These are phyloP conservation scores for Chrysaora quinquecirrha DNA, from an alignment of 30 jellyfish, hydroid and myxozoan genomes.

Conservation along the genomic window DNA sequence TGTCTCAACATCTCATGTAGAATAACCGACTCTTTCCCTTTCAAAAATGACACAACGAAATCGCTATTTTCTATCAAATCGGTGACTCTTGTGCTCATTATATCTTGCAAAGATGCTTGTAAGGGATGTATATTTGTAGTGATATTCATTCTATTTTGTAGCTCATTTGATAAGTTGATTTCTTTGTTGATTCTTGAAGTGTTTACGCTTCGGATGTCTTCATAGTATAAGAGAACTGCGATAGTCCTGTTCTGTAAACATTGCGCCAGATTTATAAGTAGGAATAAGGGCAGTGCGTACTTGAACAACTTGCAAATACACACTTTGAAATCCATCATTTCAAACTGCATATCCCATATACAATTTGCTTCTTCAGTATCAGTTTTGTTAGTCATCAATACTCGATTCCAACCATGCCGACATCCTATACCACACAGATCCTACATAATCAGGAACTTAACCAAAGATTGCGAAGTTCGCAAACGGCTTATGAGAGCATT, in stretches of 20 bases:
- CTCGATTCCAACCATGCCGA: too few relatives aligned
- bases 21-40: constrained; percentile 26
- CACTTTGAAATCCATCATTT: not conserved
- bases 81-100: not conserved
- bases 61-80: constrained; percentile 9
- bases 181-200: not conserved
- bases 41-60: constrained; percentile 40
- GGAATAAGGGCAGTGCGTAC: not conserved
- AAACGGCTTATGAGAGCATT: too few relatives aligned
- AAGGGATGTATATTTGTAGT: not conserved
- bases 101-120: not conserved
- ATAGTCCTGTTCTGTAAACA: not conserved
- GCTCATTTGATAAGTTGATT: not conserved
- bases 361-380: too few relatives aligned
- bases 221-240: constrained; percentile 1
- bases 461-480: too few relatives aligned
- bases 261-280: not conserved
- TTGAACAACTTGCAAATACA: not conserved
- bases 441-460: too few relatives aligned
- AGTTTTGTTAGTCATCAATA: too few relatives aligned
- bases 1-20: constrained; percentile 13
- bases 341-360: too few relatives aligned
- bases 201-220: constrained; percentile 4
- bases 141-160: not conserved
- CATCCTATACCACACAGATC: too few relatives aligned